Evolutionary conservation across 2,797 vertebrate species (phyloP), one percentile per base, ranked within the genome.

Genomic region (Anas bahamensis): DNA sequence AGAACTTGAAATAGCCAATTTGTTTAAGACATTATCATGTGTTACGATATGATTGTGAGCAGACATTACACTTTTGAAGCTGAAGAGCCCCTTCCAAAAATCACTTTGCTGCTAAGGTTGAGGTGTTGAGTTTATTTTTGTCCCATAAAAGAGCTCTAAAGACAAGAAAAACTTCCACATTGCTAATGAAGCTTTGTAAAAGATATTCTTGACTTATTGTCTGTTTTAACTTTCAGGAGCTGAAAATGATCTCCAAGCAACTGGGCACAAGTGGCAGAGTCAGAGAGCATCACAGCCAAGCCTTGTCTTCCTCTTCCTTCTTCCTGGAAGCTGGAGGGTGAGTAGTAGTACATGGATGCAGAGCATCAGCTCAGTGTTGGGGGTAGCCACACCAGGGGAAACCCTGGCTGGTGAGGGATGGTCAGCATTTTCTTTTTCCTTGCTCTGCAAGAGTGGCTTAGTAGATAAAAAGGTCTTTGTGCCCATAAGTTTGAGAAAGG

Each of bases 141-240:
- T 65, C 26, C 35, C 77, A 5, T 60, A 41, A 71, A 76, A 77
- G 24, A 39, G 31, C 11, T 46, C 37, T 59, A 17, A 52, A 63
- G 31, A 35, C 28, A 79, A 26, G 56, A 48, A 66, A 75, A 69
- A 4, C 5, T 48, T 50, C 59, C 23, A 10, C 0, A 81, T 93
- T 90, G 1, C 33, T 82, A 68, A 29, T 53, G 19, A 88, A 57
- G 28, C 31, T 41, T 37, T 6, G 14, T 53, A 50, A 48, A 28
- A 26, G 3, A 28, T 63, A 5, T 23, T 86, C 88, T 56, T 37
- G 48, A 48, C 21, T 73, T 73, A 22, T 3, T 19, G 18, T 7
- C 33, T 83, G 55, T n/a, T 92, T 87, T 78, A 88, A 77, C 22
- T 83, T 93, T 73, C 23, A 77, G 76, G 41, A 64, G 19, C 39